Conservation (phyloP, 2,113 vertebrate genomes). For the Eudyptes chrysolophus region DNA sequence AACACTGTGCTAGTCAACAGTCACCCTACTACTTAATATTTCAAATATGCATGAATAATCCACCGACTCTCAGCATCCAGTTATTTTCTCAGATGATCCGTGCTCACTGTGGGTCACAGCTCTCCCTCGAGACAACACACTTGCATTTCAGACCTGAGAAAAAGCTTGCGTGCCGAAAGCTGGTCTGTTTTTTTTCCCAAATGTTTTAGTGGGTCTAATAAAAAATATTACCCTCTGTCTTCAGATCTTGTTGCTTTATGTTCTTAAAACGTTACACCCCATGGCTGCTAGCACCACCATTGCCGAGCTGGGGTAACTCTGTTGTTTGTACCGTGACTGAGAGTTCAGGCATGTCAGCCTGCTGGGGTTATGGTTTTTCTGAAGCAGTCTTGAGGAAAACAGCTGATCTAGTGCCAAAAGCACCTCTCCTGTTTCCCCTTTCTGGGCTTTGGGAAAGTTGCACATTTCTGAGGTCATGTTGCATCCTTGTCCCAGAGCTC, state of each 20-base stretch:
- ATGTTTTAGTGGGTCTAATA: neutral
- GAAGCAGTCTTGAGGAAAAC: neutral
- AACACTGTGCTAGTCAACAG: neutral
- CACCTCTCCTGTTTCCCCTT: neutral
- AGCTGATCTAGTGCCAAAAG: neutral
- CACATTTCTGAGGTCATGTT: neutral
- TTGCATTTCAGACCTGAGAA: neutral
- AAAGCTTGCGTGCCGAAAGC: neutral
- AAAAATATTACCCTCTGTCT: neutral
- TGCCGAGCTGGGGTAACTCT: neutral
- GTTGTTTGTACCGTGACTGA: neutral
- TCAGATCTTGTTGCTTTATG: neutral
- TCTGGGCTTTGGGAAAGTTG: neutral
- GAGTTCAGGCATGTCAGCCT: neutral
- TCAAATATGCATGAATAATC: neutral
- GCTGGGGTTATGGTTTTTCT: neutral
- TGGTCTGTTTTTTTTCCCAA: neutral
- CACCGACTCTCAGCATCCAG: neutral
- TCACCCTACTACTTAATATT: neutral
- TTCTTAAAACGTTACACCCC: neutral
- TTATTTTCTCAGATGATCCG: neutral
- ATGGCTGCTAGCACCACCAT: accelerated
- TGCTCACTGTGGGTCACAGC: neutral
- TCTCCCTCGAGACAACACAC: neutral
- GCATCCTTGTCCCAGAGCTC: neutral